Evolutionary conservation across 2,888 invertebrate genomes (phyloP).

Genomic region (Cryptus viduatorius): DNA sequence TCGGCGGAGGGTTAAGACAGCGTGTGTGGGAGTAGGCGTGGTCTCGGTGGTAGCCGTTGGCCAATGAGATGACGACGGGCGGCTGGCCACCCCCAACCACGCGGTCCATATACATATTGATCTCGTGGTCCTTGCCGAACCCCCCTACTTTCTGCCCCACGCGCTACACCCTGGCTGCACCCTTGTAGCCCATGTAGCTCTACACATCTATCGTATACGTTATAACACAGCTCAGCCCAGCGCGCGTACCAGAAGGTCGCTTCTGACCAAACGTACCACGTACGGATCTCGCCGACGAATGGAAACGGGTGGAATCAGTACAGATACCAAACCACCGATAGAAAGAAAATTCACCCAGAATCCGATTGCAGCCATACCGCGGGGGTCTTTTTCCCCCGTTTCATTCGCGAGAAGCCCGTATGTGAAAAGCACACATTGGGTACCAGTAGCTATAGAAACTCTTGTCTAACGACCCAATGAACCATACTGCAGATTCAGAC

Average conservation of each 20-base stretch:
- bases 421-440: background rate
- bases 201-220: slow-evolving; percentile 5
- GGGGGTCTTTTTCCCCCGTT: background rate
- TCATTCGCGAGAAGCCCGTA: background rate
- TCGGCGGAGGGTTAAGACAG: slow-evolving; percentile 82
- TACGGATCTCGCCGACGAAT: background rate
- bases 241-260: slow-evolving; percentile 70
- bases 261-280: slow-evolving; percentile 73
- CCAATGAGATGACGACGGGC: slow-evolving; percentile 83
- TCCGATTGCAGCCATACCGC: background rate
- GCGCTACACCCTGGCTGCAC: slow-evolving; percentile 30
- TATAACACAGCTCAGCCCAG: slow-evolving; percentile 7
- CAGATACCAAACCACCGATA: background rate
- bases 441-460: slow-evolving; percentile 61
- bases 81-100: slow-evolving; percentile 84
- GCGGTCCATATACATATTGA: slow-evolving; percentile 85
- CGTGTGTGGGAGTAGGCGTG: slow-evolving; percentile 85
- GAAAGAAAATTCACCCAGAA: background rate
- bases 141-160: slow-evolving; percentile 67
- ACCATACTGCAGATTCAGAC: background rate
- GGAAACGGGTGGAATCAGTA: background rate
- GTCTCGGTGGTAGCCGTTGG: slow-evolving; percentile 82
- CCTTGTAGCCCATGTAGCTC: slow-evolving; percentile 34
- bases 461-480: slow-evolving; percentile 72
- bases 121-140: slow-evolving; percentile 84